Percentiles rank a stretch among this genome's conserved stretches.
Conservation (phyloP, 92 coral and sea anemone species). For the Virgularia gustaviana region DNA sequence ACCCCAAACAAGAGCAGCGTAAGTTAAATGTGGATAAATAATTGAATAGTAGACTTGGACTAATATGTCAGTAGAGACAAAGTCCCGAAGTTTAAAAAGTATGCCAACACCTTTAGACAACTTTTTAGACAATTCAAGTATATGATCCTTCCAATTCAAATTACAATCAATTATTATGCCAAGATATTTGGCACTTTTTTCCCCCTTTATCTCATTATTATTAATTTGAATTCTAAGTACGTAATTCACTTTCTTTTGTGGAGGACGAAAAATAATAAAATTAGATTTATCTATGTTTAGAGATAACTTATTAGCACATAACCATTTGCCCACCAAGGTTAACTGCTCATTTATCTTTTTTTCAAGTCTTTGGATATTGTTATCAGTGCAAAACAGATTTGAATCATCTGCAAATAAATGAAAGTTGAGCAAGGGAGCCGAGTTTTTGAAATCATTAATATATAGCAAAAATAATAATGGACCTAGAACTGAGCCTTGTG, state of each 20-base stretch:
- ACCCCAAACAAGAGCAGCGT: no score
- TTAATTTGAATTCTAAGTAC: neutral
- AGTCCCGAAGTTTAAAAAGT: neutral
- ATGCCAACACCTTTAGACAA: neutral
- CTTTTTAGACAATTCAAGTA: neutral
- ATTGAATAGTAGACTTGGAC: neutral
- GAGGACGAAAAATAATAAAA: constrained; percentile 45
- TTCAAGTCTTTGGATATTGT: constrained; percentile 37
- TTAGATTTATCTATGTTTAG: constrained; percentile 46
- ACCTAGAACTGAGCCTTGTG: constrained; percentile 56
- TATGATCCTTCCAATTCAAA: no score
- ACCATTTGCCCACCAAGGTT: constrained; percentile 40
- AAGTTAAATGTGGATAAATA: neutral
- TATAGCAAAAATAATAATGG: constrained; percentile 50
- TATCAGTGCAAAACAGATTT: constrained; percentile 47
- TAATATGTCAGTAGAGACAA: neutral
- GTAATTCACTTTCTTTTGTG: constrained; percentile 31
- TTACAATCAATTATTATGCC: no score
- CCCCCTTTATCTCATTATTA: neutral
- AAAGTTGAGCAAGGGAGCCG: constrained; percentile 25
- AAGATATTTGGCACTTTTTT: neutral
- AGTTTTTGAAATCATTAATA: constrained; percentile 42
- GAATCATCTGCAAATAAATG: constrained; percentile 56
- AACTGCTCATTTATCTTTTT: constrained; percentile 30
- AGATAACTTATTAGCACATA: constrained; percentile 48